phyloP scores from a whole-genome alignment of 2,888 invertebrate genomes.

The Mimas tiliae region DNA sequence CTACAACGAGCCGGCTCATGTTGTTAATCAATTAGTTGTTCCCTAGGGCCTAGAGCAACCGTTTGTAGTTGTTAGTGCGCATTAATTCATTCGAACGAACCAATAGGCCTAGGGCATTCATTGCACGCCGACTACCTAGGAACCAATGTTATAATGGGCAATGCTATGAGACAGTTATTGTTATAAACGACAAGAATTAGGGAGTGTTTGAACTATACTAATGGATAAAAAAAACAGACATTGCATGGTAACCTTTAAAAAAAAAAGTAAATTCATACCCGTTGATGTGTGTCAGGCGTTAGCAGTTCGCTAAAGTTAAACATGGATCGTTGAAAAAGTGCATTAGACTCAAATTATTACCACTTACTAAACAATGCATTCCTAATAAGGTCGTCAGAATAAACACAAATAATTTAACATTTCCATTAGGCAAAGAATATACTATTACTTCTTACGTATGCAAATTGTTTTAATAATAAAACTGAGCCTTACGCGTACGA shows the following conservation, averaged over 20 bases:
- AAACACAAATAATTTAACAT: no score
- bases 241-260: not conserved
- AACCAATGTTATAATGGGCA: not conserved
- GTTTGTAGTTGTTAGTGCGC: not conserved
- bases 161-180: not conserved
- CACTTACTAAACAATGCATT: no score
- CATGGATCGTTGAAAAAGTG: no score
- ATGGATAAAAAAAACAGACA: not conserved
- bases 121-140: not conserved
- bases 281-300: no score
- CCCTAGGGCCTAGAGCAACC: not conserved
- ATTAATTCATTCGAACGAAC: not conserved
- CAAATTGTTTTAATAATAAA: no score
- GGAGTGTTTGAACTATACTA: not conserved
- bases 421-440: no score
- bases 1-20: not conserved
- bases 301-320: no score
- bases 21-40: conserved; percentile 3
- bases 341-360: no score
- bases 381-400: no score
- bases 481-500: no score
- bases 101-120: conserved; percentile 9
- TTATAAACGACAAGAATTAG: not conserved
- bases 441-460: no score
- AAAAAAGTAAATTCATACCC: not conserved